These are phyloP conservation scores for Solen grandis DNA, from an alignment of 1,140 invertebrate species.

Conservation along the genomic window DNA sequence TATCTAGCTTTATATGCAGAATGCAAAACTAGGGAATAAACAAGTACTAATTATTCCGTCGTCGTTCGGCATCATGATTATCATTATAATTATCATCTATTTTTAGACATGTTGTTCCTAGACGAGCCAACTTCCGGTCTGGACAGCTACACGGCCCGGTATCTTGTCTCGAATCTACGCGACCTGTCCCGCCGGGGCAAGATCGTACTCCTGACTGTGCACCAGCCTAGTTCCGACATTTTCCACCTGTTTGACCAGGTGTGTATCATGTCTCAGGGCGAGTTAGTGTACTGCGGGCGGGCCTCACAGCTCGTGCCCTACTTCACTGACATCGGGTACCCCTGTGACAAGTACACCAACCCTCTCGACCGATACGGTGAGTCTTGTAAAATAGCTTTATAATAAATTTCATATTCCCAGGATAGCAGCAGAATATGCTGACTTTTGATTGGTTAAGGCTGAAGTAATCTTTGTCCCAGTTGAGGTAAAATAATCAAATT, in stretches of 20 bases:
- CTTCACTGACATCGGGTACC: constrained; percentile 60
- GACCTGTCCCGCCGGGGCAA: constrained; percentile 64
- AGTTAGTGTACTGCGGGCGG: constrained; percentile 58
- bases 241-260: constrained; percentile 61
- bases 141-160: constrained; percentile 69
- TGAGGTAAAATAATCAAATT: no score
- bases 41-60: no score
- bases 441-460: no score
- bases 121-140: constrained; percentile 72
- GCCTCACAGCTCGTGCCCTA: constrained; percentile 59
- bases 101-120: constrained; percentile 66
- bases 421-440: no score
- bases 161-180: constrained; percentile 64
- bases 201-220: constrained; percentile 68
- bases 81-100: no score
- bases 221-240: constrained; percentile 72
- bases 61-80: no score
- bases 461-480: no score
- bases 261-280: constrained; percentile 59
- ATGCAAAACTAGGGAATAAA: no score
- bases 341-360: constrained; percentile 63
- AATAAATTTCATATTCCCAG: no score
- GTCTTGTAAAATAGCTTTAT: no score
- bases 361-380: constrained; percentile 64
- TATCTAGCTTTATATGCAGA: no score